phyloP scores from a whole-genome alignment of 1,140 invertebrate species.

The Schlechtendalia chinensis region DNA sequence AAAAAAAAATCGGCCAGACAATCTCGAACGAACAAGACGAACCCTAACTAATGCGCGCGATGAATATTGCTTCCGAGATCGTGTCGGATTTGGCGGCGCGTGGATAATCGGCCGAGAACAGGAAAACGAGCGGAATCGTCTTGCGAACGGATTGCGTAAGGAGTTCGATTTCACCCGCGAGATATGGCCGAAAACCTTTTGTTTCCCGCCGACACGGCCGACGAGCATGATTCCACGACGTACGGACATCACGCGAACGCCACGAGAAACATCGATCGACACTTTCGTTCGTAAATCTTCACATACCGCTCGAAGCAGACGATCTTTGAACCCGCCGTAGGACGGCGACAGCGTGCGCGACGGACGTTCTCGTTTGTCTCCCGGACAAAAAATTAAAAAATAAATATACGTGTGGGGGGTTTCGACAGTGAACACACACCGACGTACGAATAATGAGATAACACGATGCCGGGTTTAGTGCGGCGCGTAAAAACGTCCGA shows the following conservation, averaged over 20 bases:
- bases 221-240: too few species aligned
- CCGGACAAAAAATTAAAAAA: background rate
- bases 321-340: background rate
- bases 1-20: background rate
- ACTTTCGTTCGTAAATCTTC: too few species aligned
- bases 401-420: too few species aligned
- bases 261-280: too few species aligned
- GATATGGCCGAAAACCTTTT: background rate
- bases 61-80: background rate
- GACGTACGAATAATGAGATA: background rate
- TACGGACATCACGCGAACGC: too few species aligned
- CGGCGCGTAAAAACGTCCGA: background rate
- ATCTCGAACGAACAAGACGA: background rate
- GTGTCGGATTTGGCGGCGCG: too few species aligned
- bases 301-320: background rate
- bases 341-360: background rate
- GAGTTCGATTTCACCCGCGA: background rate
- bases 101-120: background rate
- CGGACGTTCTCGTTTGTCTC: too few species aligned
- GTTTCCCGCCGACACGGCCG: too few species aligned
- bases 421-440: too few species aligned
- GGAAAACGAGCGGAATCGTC: background rate
- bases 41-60: conserved; percentile 6
- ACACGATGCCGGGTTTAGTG: background rate
- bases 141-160: background rate